A percentile compares a stretch with the other conserved stretches of the same genome.
Conservation (phyloP, 2,797 vertebrate species). For the Pelobates cultripes region DNA sequence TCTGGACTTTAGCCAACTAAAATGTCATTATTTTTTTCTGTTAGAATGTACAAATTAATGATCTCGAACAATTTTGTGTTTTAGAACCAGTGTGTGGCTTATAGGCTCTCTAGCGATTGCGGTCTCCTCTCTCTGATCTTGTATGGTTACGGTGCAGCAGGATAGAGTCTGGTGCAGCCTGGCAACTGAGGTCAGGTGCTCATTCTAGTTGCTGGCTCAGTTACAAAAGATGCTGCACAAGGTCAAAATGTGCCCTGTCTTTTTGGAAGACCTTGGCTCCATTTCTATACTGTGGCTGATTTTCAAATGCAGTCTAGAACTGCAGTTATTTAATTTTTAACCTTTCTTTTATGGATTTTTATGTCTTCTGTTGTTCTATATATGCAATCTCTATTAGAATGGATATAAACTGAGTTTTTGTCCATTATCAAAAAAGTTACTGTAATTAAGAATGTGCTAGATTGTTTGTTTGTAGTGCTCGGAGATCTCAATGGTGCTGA, state of each 20-base stretch:
- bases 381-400: no score
- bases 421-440: no score
- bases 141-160: not conserved
- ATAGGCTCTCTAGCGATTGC: not conserved
- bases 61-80: not conserved
- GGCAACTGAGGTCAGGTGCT: slow-evolving; percentile 58
- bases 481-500: no score
- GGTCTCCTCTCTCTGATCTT: not conserved
- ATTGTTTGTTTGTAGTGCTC: no score
- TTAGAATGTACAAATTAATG: no score
- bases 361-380: no score
- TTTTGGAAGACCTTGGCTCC: not conserved
- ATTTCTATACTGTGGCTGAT: not conserved
- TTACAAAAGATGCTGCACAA: slow-evolving; percentile 55
- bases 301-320: not conserved
- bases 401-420: no score
- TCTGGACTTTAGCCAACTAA: no score
- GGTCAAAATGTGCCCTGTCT: slow-evolving; percentile 9
- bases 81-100: not conserved
- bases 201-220: slow-evolving; percentile 31
- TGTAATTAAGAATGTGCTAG: no score
- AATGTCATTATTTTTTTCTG: not conserved
- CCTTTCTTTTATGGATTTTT: not conserved
- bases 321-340: not conserved
- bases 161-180: not conserved